Evolutionary conservation across 1,140 invertebrate genomes (phyloP), one percentile per base, ranked within the genome.

Genomic region (Kradibia gibbosae): DNA sequence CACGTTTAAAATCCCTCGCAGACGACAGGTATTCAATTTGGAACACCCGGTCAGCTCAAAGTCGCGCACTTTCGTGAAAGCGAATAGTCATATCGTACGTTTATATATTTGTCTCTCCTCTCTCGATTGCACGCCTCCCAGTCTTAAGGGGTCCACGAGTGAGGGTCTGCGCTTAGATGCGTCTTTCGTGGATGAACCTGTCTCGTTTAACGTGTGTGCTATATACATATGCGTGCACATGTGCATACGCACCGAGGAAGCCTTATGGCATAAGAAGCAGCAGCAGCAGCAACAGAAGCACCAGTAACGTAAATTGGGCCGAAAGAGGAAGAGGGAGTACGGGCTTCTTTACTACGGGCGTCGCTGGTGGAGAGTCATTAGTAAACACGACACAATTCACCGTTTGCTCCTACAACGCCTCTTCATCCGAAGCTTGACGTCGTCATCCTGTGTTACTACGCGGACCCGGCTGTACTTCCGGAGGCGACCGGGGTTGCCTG

Each of bases 391-490:
- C 50, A 50, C 67, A 50, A 76, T 34, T 57, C 8, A 20, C 42
- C 34, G 5, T 42, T 11, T 11, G 15, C 36, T 22, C 17, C 0
- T 5, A 17, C 20, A n/a, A n/a, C n/a, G n/a, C n/a, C n/a, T 53
- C 55, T 65, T 53, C 57, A 80, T 62, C 79, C 79, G 72, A 67
- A 72, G 72, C 79, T 55, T 11, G 11, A 50, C 34, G 55, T 75
- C 72, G 71, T 75, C 79, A 42, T 67, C 36, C 78, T 53, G 62
- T 48, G 36, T 77, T 65, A 65, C 25, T 48, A 34, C 13, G 3
- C 20, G 31, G 22, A n/a, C 13, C n/a, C n/a, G n/a, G n/a, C n/a
- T n/a, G n/a, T n/a, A n/a, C n/a, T n/a, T n/a, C n/a, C n/a, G n/a
- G n/a, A n/a, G n/a, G n/a, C n/a, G n/a, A n/a, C n/a, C n/a, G n/a